Evolutionary conservation across 1,140 invertebrate species (phyloP).

Genomic region (Brevipalpus yothersi): DNA sequence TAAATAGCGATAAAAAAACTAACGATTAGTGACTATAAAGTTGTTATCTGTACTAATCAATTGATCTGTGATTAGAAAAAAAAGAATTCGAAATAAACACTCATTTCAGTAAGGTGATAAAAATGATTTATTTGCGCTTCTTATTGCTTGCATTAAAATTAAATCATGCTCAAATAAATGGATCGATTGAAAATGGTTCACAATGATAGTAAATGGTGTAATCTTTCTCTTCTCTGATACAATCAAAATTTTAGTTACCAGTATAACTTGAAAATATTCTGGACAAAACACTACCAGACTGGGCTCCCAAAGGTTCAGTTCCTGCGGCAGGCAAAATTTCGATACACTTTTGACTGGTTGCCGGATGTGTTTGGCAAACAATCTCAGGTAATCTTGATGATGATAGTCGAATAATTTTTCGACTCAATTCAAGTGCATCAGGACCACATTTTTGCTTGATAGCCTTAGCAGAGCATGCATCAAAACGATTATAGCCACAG

Average conservation of each 20-base stretch:
- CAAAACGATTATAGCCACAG: conserved; percentile 9
- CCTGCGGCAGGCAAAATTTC: neutral
- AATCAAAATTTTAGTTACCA: conserved; percentile 1
- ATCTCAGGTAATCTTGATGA: conserved; percentile 13
- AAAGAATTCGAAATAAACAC: no score
- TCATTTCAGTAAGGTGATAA: no score
- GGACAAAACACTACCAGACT: conserved; percentile 9
- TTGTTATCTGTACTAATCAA: no score
- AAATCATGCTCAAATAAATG: no score
- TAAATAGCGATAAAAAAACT: no score
- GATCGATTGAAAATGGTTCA: no score
- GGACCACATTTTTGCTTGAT: conserved; percentile 13
- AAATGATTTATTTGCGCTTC: no score
- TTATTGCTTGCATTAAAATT: no score
- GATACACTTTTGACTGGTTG: conserved; percentile 1
- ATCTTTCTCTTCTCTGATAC: no score
- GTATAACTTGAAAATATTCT: conserved; percentile 12
- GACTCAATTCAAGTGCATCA: conserved; percentile 8
- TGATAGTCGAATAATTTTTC: conserved; percentile 11
- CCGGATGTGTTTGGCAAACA: conserved; percentile 7
- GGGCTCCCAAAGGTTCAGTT: conserved; percentile 2
- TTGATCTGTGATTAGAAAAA: no score
- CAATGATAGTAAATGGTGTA: no score
- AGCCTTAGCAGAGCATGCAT: conserved; percentile 7
- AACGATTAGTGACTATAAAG: no score